Evolutionary conservation across 2,797 vertebrate genomes (phyloP).

Genomic region (Urophycis tenuis): DNA sequence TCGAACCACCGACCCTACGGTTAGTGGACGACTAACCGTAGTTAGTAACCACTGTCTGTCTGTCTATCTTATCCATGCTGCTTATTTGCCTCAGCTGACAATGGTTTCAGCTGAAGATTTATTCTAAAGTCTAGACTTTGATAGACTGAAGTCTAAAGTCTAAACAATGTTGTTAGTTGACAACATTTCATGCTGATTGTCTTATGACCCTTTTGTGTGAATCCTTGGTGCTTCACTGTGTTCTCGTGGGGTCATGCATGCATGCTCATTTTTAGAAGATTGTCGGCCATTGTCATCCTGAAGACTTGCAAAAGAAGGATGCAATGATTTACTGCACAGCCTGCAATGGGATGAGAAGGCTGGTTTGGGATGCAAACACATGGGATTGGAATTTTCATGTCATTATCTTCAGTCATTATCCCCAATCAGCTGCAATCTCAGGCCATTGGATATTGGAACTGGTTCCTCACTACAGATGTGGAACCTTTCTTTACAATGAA

Average conservation of each 20-base stretch:
- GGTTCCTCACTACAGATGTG: background rate
- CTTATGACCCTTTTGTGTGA: background rate
- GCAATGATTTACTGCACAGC: background rate
- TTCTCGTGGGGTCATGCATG: background rate
- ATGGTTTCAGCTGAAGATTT: background rate
- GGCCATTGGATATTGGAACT: background rate
- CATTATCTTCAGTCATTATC: background rate
- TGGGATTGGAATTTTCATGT: background rate
- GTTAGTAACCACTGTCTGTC: no score
- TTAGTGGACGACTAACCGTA: no score
- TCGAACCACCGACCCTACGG: no score
- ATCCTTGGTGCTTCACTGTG: background rate
- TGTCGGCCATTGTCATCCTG: constrained; percentile 28
- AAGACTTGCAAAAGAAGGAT: constrained; percentile 1
- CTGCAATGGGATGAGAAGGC: no score
- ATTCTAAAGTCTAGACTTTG: background rate
- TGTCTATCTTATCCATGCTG: background rate
- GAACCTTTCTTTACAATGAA: background rate
- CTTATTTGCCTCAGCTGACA: background rate
- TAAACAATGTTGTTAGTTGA: constrained; percentile 8
- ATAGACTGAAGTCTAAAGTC: no score
- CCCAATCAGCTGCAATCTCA: background rate
- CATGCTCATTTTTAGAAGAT: no score
- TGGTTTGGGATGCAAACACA: no score
- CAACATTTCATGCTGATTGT: background rate